These are phyloP conservation scores for Peromyscus leucopus DNA, from an alignment of 2,113 vertebrate species.

Conservation along the genomic window DNA sequence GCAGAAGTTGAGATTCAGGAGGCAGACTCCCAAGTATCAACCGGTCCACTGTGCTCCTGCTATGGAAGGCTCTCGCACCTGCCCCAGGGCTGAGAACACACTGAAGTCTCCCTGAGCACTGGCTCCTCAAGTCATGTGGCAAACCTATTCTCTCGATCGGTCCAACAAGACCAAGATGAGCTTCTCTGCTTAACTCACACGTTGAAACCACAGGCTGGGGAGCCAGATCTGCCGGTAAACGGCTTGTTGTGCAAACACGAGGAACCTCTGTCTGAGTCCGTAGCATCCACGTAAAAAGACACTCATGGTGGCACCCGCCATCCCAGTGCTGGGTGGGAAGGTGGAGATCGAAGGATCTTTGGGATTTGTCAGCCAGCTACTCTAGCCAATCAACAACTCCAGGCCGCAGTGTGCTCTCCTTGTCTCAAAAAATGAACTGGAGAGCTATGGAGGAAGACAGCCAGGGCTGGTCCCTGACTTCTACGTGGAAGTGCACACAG, in stretches of 20 bases:
- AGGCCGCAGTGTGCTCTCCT: background rate
- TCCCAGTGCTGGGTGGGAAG: background rate
- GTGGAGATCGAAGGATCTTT: background rate
- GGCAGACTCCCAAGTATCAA: slow-evolving; percentile 19
- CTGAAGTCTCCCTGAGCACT: background rate
- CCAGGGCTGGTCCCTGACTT: background rate
- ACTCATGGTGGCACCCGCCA: background rate
- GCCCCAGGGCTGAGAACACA: background rate
- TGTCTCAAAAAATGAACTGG: background rate
- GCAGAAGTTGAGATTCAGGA: slow-evolving; percentile 54
- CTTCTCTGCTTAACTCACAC: background rate
- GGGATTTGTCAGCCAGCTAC: background rate
- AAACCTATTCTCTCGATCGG: slow-evolving; percentile 21
- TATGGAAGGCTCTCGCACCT: background rate
- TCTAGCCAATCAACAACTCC: background rate
- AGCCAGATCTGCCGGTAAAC: background rate
- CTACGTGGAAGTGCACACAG: background rate
- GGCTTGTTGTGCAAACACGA: too few species aligned
- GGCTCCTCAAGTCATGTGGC: background rate
- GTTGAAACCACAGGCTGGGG: background rate
- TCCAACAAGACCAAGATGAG: slow-evolving; percentile 16
- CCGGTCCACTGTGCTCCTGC: background rate
- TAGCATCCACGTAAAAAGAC: background rate
- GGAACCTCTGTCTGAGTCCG: too few species aligned
- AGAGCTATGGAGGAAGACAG: background rate